Conservation (phyloP, 2,797 vertebrate species). For the Semaprochilodus insignis region DNA sequence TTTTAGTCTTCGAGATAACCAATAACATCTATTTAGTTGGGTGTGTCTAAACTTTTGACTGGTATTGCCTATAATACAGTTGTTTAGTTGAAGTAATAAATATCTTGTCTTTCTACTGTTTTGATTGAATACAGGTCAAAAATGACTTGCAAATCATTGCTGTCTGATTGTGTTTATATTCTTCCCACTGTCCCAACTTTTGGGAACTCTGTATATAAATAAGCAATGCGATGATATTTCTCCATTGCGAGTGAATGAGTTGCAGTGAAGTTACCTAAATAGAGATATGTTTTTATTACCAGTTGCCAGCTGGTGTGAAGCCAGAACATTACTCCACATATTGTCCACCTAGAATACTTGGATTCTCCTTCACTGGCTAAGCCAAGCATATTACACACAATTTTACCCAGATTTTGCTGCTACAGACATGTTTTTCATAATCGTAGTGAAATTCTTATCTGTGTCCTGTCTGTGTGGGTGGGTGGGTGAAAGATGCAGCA, state of each 20-base stretch:
- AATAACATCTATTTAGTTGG: too few species aligned
- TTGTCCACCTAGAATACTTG: not conserved
- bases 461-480: not conserved
- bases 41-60: too few species aligned
- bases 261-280: conserved; percentile 19
- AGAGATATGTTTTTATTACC: conserved; percentile 17
- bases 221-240: not conserved
- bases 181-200: too few species aligned
- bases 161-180: too few species aligned
- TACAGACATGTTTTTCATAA: conserved; percentile 1
- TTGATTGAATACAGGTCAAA: too few species aligned
- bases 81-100: too few species aligned
- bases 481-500: not conserved
- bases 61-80: too few species aligned
- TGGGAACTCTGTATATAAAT: not conserved
- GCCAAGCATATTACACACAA: not conserved
- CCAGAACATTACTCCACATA: conserved; percentile 7
- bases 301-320: not conserved
- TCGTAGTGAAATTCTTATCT: not conserved
- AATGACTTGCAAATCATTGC: too few species aligned
- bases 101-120: too few species aligned
- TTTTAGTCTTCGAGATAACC: too few species aligned
- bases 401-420: not conserved
- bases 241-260: not conserved
- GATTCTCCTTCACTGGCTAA: not conserved